Conservation (phyloP, 2,888 invertebrate genomes). For the Chaetogeoica ovagalla region DNA sequence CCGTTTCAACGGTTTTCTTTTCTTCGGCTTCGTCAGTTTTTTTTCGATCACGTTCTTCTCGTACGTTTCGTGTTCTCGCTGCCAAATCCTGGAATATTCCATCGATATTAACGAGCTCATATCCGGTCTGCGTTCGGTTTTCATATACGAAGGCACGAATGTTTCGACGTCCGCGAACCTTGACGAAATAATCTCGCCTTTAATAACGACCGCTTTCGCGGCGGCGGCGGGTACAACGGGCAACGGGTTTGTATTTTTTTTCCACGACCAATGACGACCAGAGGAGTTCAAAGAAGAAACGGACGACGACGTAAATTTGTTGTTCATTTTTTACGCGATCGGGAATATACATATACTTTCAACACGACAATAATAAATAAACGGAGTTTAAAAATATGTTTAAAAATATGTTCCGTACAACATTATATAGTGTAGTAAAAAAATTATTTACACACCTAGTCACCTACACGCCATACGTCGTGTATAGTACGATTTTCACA, state of each 20-base stretch:
- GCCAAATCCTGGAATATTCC: constrained; percentile 31
- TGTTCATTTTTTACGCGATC: too few relatives aligned
- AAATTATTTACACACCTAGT: too few relatives aligned
- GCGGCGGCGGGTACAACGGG: neutral
- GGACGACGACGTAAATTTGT: neutral
- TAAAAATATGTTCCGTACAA: too few relatives aligned
- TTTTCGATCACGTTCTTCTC: constrained; percentile 2
- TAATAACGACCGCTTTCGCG: neutral
- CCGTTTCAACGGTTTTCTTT: constrained; percentile 14
- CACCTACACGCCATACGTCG: too few relatives aligned
- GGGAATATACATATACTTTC: too few relatives aligned
- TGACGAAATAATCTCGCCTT: constrained; percentile 19
- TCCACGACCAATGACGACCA: neutral
- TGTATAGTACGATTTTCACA: too few relatives aligned
- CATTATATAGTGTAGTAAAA: too few relatives aligned
- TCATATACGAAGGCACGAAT: constrained; percentile 22
- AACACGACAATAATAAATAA: too few relatives aligned
- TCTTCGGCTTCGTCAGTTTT: neutral
- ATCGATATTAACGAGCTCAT: constrained; percentile 17
- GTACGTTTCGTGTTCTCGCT: constrained; percentile 9
- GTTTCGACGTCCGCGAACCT: neutral
- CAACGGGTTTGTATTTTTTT: neutral
- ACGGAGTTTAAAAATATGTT: too few relatives aligned
- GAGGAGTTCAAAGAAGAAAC: neutral
- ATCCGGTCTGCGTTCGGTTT: neutral